Percentiles rank a stretch among this genome's conserved stretches.
phyloP scores from a whole-genome alignment of 2,888 invertebrate species.

The Oscheius sp. region DNA sequence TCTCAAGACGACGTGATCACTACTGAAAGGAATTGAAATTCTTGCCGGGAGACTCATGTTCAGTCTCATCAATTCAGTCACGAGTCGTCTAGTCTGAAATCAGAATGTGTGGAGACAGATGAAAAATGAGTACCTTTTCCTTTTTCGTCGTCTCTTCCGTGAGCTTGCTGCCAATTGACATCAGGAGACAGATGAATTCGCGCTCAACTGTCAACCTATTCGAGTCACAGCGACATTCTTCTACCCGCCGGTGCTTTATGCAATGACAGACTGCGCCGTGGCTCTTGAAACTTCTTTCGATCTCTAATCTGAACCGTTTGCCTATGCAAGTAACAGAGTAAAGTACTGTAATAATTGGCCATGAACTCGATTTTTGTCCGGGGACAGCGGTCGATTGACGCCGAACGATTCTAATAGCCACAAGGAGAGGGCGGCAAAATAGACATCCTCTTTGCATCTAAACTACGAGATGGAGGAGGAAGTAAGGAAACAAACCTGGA shows the following conservation, averaged over 20 bases:
- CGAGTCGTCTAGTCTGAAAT: constrained; percentile 35
- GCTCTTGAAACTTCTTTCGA: too few species aligned
- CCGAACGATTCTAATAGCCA: constrained; percentile 96
- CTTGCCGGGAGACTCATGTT: constrained; percentile 96
- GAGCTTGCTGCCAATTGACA: constrained; percentile 86
- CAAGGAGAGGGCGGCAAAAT: constrained; percentile 93
- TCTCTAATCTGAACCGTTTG: too few species aligned
- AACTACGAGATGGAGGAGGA: not conserved
- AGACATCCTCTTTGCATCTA: constrained; percentile 90
- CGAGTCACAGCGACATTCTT: constrained; percentile 7
- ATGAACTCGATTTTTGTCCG: constrained; percentile 37
- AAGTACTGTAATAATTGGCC: constrained; percentile 9
- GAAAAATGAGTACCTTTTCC: constrained; percentile 79
- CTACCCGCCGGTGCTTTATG: too few species aligned
- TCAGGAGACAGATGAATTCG: constrained; percentile 87
- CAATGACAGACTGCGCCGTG: too few species aligned
- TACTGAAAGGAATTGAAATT: constrained; percentile 93
- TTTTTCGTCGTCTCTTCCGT: constrained; percentile 88
- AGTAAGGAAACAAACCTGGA: constrained; percentile 79
- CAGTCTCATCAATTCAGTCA: constrained; percentile 85
- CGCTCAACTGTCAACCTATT: constrained; percentile 79
- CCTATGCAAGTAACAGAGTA: too few species aligned
- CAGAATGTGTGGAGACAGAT: not conserved
- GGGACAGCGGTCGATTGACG: constrained; percentile 78
- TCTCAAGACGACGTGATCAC: constrained; percentile 90